phyloP scores from a whole-genome alignment of 2,888 invertebrate species.

The Nasonia oneida region DNA sequence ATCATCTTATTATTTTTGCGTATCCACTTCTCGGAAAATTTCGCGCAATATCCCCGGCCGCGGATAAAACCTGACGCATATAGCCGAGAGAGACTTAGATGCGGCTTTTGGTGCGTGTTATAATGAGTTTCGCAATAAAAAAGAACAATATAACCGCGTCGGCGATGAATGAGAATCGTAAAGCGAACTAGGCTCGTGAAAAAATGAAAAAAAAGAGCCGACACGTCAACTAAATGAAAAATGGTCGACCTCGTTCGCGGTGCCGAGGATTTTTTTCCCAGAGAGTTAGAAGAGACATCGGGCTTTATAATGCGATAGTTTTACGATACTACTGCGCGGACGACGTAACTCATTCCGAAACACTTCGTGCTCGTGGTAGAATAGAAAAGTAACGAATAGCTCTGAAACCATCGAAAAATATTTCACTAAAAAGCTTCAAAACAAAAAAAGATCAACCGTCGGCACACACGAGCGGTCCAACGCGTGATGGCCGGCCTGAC shows the following conservation, averaged over 20 bases:
- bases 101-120: neutral
- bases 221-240: slow-evolving; percentile 23
- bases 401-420: neutral
- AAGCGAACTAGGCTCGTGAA: slow-evolving; percentile 34
- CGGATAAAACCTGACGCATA: neutral
- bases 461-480: neutral
- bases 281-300: neutral
- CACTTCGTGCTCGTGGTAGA: no score
- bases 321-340: neutral
- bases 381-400: no score
- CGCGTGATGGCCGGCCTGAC: neutral
- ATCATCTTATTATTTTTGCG: neutral
- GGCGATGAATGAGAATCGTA: slow-evolving; percentile 27
- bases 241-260: slow-evolving; percentile 5
- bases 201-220: neutral
- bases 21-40: neutral
- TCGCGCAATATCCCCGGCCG: neutral
- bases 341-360: no score
- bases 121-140: slow-evolving; percentile 20
- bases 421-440: neutral
- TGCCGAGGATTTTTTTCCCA: neutral
- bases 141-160: slow-evolving; percentile 30
- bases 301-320: neutral
- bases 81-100: neutral
- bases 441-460: neutral